Evolutionary conservation across 1,140 invertebrate genomes (phyloP), one percentile per base, ranked within the genome.

Genomic region (Sweltsa coloradensis): DNA sequence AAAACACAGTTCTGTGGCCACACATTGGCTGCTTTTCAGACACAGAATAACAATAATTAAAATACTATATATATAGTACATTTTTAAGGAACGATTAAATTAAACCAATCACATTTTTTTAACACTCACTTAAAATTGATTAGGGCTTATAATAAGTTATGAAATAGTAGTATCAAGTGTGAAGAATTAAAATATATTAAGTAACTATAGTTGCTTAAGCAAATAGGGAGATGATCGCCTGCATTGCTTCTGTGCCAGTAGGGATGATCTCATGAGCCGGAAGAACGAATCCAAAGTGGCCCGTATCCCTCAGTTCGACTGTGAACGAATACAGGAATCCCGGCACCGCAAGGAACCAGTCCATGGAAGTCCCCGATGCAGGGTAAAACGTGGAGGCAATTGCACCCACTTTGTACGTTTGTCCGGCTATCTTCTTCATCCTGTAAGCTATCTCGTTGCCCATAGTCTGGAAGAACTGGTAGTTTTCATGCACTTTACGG

Each of bases 321-420:
- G 89, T 89, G 62, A 85, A 96, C 0, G 87, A 67, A 58, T 94
- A 94, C 63, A 90, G 91, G 47, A 94, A 85, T 37, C 75, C 75
- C 16, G 79, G 78, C 34, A 72, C 69, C 5, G 81, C 83, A 67
- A 90, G 90, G 0, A 89, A 89, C 89, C 89, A 94, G 61, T 95
- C 90, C 57, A 92, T 85, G 0, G 87, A 88, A 13, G 84, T 31
- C 11, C 29, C 29, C 51, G 73, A 66, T 1, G 85, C 85, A 5
- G 83, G 81, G 57, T 89, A 90, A 1, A 90, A 63, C 0, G 85
- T 70, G 22, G 76, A 75, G 44, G 83, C 78, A 3, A 84, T 78
- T 6, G 79, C 75, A 5, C 87, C 87, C n/a, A 87, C 75, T 54
- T 70, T 76, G 55, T 89, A 90, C 47, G 69, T 62, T 3, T 76